A percentile compares a stretch with the other conserved stretches of the same genome.
phyloP scores from a whole-genome alignment of 2,888 invertebrate genomes.

The Eilema sororculum region DNA sequence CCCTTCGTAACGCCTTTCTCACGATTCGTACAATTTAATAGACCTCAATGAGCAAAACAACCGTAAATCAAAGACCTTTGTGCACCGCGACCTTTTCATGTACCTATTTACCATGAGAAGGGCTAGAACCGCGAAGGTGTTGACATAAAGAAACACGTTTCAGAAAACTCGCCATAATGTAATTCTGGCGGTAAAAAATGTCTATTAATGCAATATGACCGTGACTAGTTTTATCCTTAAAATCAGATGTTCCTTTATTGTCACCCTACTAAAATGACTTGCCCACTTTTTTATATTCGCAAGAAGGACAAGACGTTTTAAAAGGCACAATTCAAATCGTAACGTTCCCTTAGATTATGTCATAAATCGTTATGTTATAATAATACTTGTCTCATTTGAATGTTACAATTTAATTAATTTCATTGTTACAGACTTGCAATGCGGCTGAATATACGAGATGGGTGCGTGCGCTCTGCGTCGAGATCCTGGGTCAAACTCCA shows the following conservation, averaged over 20 bases:
- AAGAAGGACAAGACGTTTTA: constrained; percentile 22
- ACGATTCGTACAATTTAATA: constrained; percentile 81
- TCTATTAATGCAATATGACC: constrained; percentile 62
- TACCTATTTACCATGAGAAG: constrained; percentile 79
- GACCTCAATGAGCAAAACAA: constrained; percentile 77
- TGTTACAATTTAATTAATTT: constrained; percentile 50
- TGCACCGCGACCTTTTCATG: constrained; percentile 76
- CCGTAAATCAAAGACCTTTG: constrained; percentile 84
- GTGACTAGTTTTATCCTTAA: constrained; percentile 65
- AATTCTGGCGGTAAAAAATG: constrained; percentile 45
- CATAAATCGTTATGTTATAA: constrained; percentile 54
- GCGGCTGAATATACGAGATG: constrained; percentile 91
- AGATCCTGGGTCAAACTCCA: constrained; percentile 92
- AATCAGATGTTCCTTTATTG: constrained; percentile 64
- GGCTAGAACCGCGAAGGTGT: constrained; percentile 85
- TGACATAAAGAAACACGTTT: constrained; percentile 81
- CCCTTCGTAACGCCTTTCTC: constrained; percentile 78
- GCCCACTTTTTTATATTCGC: constrained; percentile 37
- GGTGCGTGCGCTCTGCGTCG: constrained; percentile 91
- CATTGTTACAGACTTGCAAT: constrained; percentile 89
- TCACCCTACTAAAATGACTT: constrained; percentile 56
- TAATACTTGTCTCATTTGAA: constrained; percentile 32
- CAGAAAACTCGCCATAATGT: constrained; percentile 48
- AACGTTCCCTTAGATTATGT: constrained; percentile 55
- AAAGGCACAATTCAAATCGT: constrained; percentile 46